Percentiles rank a stretch among this genome's conserved stretches.
phyloP scores from a whole-genome alignment of 2,888 invertebrate genomes.

The Flexamia atlantica region DNA sequence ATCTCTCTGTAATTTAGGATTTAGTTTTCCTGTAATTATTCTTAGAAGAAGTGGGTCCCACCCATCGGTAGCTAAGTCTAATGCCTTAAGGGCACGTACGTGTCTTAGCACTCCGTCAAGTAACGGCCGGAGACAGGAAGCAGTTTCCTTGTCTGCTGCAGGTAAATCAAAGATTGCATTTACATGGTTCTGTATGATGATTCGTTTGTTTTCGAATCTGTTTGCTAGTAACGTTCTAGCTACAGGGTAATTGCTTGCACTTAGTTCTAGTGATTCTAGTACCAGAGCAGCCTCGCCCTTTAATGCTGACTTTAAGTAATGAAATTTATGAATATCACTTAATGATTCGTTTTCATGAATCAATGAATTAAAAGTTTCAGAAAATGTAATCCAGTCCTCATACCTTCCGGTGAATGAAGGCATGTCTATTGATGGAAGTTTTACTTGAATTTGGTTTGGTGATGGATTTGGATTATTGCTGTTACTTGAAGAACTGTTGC shows the following conservation, averaged over 20 bases:
- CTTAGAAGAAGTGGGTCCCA: no score
- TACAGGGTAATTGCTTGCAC: not conserved
- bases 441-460: not conserved
- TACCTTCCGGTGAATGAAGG: conserved; percentile 1
- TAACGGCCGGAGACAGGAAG: not conserved
- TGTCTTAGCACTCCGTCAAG: not conserved
- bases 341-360: not conserved
- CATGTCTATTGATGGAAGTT: not conserved
- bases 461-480: no score
- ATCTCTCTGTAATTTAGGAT: no score
- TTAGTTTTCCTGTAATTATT: no score
- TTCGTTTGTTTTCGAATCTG: not conserved
- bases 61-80: no score
- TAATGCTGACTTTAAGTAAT: not conserved
- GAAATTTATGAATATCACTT: not conserved
- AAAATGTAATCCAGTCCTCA: conserved; percentile 1
- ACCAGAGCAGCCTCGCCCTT: not conserved
- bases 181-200: not conserved
- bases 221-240: not conserved
- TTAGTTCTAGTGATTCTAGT: not conserved
- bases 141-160: conserved; percentile 12
- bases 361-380: not conserved
- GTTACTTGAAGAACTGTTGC: no score
- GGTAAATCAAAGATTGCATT: not conserved
- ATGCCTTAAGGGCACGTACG: not conserved